Evolutionary conservation across 2,888 invertebrate genomes (phyloP), one percentile per base, ranked within the genome.

Genomic region (Drosophila tanythrix): DNA sequence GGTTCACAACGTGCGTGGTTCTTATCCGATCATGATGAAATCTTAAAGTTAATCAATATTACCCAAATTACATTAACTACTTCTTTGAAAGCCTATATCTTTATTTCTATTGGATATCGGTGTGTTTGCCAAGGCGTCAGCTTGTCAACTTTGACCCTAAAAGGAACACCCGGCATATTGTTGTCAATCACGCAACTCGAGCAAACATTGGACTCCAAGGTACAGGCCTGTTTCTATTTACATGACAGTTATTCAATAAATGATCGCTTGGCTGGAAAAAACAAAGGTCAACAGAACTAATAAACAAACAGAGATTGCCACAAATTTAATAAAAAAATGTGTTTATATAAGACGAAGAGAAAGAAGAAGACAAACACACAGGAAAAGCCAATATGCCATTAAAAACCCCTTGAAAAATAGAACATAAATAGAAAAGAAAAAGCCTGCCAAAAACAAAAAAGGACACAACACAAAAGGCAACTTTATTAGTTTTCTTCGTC

Each of bases 401-500:
- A 15, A 58, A 51, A 57, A 48, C 8, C 27, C 58, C 25, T 35
- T 35, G 27, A 15, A 15, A 38, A 10, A 38, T 29, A 38, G 18
- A 7, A 35, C 13, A 53, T 56, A 63, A 61, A 59, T 43, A 64
- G 6, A 5, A 46, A 38, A 27, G n/a, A 35, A 70, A 63, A 63
- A 10, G 6, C 25, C 36, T 56, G 38, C 48, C 57, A 46, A 65
- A 67, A 3, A 29, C 43, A 48, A 5, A 31, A 36, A 55, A 38
- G 29, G 46, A 18, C 29, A 13, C 50, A 29, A 48, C 38, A 40
- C 48, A 65, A 69, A 56, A 40, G 48, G 35, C 48, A 65, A 66
- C 55, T 66, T 61, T 72, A 65, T 64, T 68, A 63, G 62, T 59
- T 67, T 61, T 29, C 21, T 8, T 58, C 18, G 21, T 27, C 40